Conservation (phyloP, 1,140 invertebrate genomes). For the Planococcus citri region DNA sequence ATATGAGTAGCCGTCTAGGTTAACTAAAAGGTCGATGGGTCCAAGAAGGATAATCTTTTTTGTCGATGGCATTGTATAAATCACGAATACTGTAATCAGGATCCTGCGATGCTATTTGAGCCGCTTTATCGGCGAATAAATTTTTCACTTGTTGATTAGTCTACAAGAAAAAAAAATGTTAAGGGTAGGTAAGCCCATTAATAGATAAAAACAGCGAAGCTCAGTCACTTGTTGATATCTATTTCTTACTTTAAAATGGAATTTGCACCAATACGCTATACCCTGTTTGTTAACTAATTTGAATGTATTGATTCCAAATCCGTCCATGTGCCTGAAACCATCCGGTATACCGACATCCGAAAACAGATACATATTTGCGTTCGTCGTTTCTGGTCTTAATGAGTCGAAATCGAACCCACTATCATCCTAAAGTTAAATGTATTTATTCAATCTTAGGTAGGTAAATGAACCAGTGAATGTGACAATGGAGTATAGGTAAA, state of each 20-base stretch:
- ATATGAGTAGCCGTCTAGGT: no score
- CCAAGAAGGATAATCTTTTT: slow-evolving; percentile 64
- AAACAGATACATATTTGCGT: slow-evolving; percentile 79
- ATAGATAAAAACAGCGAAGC: no score
- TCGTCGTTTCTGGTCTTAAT: slow-evolving; percentile 72
- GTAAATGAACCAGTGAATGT: no score
- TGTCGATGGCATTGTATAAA: slow-evolving; percentile 78
- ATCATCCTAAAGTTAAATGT: slow-evolving; percentile 48
- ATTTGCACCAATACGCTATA: slow-evolving; percentile 76
- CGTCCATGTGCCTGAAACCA: slow-evolving; percentile 88
- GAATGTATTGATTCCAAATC: slow-evolving; percentile 91
- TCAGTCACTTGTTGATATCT: no score
- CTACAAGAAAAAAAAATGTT: no score
- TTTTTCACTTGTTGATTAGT: slow-evolving; percentile 84
- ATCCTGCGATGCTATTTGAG: slow-evolving; percentile 54
- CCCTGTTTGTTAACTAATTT: slow-evolving; percentile 74
- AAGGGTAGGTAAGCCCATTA: no score
- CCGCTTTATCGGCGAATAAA: slow-evolving; percentile 57
- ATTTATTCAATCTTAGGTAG: no score
- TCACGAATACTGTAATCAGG: slow-evolving; percentile 83
- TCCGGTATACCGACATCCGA: slow-evolving; percentile 85
- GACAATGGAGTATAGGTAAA: no score
- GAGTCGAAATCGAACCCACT: slow-evolving; percentile 91
- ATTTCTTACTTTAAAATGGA: slow-evolving; percentile 73
- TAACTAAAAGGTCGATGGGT: no score